These are phyloP conservation scores for Lycodopsis pacificus DNA, from an alignment of 2,797 vertebrate genomes.

Conservation along the genomic window DNA sequence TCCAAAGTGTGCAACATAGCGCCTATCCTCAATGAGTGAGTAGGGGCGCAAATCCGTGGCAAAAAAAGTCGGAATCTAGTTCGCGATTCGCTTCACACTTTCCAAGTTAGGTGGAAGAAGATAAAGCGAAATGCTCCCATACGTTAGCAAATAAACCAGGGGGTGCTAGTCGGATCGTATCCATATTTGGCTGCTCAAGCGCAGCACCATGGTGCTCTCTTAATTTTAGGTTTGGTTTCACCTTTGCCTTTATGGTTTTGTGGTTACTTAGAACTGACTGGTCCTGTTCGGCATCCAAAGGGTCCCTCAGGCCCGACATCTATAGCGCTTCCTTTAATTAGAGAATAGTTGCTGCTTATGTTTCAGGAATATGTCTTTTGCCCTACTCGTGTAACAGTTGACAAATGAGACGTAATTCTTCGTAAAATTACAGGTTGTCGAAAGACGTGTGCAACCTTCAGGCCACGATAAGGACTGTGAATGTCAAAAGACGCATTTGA, in stretches of 20 bases:
- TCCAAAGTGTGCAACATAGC: too few species aligned
- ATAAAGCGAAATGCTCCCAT: too few species aligned
- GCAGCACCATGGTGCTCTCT: neutral
- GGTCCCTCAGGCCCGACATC: slow-evolving; percentile 5
- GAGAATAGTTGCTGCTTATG: slow-evolving; percentile 21
- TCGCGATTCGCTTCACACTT: too few species aligned
- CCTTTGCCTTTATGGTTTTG: slow-evolving; percentile 23
- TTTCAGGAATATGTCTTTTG: slow-evolving; percentile 32
- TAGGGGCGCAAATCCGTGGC: too few species aligned
- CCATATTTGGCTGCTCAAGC: too few species aligned
- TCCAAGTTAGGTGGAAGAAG: too few species aligned
- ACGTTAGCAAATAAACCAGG: too few species aligned
- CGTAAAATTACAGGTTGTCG: slow-evolving; percentile 59
- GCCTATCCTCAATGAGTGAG: too few species aligned
- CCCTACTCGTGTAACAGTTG: slow-evolving; percentile 19
- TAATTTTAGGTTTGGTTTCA: slow-evolving; percentile 23
- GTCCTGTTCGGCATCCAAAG: neutral
- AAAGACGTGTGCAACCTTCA: slow-evolving; percentile 61
- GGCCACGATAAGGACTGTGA: slow-evolving; percentile 32
- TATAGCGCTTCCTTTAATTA: slow-evolving; percentile 18
- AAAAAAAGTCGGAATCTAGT: too few species aligned
- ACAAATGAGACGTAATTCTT: slow-evolving; percentile 31
- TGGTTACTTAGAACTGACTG: slow-evolving; percentile 10
- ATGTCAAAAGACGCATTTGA: slow-evolving; percentile 52
- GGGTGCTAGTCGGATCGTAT: too few species aligned